Evolutionary conservation across 2,113 vertebrate genomes (phyloP).

Genomic region (Podocnemis expansa): DNA sequence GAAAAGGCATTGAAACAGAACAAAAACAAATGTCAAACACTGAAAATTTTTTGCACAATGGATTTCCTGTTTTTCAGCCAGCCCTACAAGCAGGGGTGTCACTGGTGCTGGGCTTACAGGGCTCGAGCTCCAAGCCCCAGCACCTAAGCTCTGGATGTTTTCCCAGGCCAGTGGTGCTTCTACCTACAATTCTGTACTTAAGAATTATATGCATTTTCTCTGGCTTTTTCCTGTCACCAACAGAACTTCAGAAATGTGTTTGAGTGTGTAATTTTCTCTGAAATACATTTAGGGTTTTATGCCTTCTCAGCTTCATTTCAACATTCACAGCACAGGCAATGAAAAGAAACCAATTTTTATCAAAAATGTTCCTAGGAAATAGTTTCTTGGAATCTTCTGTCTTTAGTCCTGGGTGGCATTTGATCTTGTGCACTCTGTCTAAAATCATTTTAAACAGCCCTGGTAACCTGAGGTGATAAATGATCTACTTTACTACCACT

Average conservation of each 20-base stretch:
- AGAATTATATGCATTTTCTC: not conserved
- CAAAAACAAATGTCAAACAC: not conserved
- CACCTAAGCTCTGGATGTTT: no score
- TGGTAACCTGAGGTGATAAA: not conserved
- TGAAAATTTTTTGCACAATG: not conserved
- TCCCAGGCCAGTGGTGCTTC: no score
- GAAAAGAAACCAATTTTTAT: not conserved
- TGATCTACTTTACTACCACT: not conserved
- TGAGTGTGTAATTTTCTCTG: not conserved
- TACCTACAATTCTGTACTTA: not conserved
- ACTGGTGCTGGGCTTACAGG: no score
- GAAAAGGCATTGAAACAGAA: not conserved
- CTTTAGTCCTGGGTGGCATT: not conserved
- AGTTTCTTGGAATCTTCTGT: not conserved
- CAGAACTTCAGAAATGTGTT: not conserved
- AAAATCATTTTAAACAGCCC: not conserved
- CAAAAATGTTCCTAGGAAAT: not conserved
- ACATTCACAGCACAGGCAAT: not conserved
- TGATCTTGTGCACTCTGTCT: not conserved
- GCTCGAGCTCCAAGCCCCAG: no score
- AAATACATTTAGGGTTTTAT: not conserved
- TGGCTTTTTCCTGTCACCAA: not conserved
- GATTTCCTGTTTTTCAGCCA: not conserved
- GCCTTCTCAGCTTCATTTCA: not conserved
- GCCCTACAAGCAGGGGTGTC: fast-evolving